These are phyloP conservation scores for Phalacrocorax aristotelis DNA, from an alignment of 2,113 vertebrate genomes.

Conservation along the genomic window DNA sequence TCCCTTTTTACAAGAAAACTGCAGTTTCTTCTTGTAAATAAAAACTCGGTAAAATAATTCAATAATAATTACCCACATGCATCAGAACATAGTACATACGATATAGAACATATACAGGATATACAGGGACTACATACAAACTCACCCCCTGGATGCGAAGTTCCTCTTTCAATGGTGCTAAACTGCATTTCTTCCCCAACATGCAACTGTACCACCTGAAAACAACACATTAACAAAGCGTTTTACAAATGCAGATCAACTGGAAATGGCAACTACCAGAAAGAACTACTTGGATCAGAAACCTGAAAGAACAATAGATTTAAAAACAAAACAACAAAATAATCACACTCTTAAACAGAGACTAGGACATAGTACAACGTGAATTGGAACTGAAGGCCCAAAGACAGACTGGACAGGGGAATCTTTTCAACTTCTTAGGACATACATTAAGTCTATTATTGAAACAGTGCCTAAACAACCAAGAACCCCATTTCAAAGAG, in stretches of 20 bases:
- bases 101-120: background rate
- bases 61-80: background rate
- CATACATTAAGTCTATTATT: background rate
- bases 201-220: conserved; percentile 99
- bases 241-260: background rate
- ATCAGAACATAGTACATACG: background rate
- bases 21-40: background rate
- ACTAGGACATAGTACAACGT: background rate
- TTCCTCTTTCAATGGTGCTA: conserved; percentile 95
- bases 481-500: background rate
- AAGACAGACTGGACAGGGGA: background rate
- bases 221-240: background rate
- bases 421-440: background rate
- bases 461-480: background rate
- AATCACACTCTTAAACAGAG: background rate
- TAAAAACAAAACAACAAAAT: background rate
- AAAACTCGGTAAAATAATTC: background rate
- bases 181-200: conserved; percentile 98
- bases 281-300: background rate
- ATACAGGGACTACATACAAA: background rate
- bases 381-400: background rate
- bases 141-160: conserved; percentile 93
- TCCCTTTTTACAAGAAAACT: background rate
- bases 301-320: background rate
- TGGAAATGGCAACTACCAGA: background rate